Conservation (phyloP, 2,888 invertebrate genomes). For the Zygogramma bicolorata region DNA sequence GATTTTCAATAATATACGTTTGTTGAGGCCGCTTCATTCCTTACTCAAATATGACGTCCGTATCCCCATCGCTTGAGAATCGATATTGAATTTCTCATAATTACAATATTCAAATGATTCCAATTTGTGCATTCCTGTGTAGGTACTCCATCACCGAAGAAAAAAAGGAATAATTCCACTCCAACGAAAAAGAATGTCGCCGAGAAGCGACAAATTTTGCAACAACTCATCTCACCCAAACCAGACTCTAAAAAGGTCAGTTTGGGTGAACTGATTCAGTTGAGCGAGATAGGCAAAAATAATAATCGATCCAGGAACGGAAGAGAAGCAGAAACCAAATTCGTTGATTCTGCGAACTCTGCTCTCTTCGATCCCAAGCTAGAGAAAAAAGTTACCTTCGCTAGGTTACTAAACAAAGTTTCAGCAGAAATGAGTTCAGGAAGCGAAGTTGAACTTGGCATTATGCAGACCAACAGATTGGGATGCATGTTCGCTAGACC, state of each 20-base stretch:
- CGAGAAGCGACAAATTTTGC: constrained; percentile 83
- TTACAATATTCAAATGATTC: too few species aligned
- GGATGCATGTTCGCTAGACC: constrained; percentile 65
- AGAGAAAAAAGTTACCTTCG: constrained; percentile 85
- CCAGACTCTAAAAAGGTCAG: constrained; percentile 75
- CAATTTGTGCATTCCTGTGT: constrained; percentile 40
- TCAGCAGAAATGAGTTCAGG: constrained; percentile 84
- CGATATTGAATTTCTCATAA: too few species aligned
- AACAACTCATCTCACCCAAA: constrained; percentile 80
- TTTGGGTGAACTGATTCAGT: constrained; percentile 80
- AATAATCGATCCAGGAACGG: constrained; percentile 60
- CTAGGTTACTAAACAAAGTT: constrained; percentile 76
- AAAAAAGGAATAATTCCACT: constrained; percentile 84
- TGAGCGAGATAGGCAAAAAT: constrained; percentile 73
- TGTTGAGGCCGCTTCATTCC: neutral
- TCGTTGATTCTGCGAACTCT: constrained; percentile 69
- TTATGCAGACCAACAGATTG: constrained; percentile 63
- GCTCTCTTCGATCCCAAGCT: constrained; percentile 77
- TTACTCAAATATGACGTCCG: too few species aligned
- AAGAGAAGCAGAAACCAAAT: constrained; percentile 73
- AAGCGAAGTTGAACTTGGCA: constrained; percentile 74
- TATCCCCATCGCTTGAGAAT: constrained; percentile 29
- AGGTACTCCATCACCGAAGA: constrained; percentile 84
- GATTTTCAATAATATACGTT: neutral
- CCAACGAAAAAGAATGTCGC: constrained; percentile 80